Percentiles rank a stretch among this genome's conserved stretches.
Conservation (phyloP, 2,797 vertebrate species). For the Phoxinus dragarum region DNA sequence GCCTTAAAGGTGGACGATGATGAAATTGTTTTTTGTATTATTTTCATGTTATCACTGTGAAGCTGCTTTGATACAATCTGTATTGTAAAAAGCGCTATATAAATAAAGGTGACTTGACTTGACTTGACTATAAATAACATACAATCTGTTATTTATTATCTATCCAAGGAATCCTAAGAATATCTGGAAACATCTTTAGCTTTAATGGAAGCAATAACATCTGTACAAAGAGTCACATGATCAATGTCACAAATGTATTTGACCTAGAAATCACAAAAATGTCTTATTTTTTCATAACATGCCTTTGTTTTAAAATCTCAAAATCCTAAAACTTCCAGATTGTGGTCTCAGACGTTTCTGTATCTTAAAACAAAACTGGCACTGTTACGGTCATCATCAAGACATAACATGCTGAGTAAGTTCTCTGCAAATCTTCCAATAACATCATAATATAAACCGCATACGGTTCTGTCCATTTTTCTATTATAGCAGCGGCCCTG, state of each 20-base stretch:
- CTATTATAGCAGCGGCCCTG: not conserved
- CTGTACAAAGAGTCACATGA: not conserved
- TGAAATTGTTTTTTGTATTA: too few species aligned
- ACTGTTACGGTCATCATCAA: not conserved
- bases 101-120: too few species aligned
- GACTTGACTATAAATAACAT: too few species aligned
- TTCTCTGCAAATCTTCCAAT: not conserved
- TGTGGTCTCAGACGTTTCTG: not conserved
- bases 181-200: not conserved
- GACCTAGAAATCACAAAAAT: not conserved
- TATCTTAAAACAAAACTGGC: not conserved
- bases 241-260: not conserved
- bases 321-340: not conserved
- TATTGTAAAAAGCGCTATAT: too few species aligned
- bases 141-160: not conserved
- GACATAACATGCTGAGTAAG: not conserved
- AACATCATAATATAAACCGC: constrained; percentile 5
- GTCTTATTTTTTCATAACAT: not conserved
- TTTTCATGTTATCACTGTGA: too few species aligned
- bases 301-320: not conserved
- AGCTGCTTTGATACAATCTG: too few species aligned
- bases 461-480: not conserved
- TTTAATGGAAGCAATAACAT: not conserved
- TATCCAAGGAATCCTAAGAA: not conserved
- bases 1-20: too few species aligned